Evolutionary conservation across 2,888 invertebrate genomes (phyloP), one percentile per base, ranked within the genome.

Genomic region (Tetropium fuscum): DNA sequence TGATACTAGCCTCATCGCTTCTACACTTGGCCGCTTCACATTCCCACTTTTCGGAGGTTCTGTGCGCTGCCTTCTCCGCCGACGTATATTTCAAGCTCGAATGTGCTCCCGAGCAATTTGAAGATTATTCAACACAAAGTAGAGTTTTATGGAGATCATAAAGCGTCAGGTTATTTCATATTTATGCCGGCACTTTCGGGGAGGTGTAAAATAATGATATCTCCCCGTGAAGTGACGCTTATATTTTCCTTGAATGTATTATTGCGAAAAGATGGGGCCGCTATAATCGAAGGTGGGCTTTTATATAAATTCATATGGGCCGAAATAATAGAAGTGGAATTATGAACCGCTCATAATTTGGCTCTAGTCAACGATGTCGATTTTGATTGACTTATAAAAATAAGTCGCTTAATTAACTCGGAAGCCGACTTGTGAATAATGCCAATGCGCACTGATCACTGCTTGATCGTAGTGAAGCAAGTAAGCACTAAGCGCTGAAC

Each of bases 91-190:
- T 78, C 77, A 78, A 70, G 71, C 74, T 69, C 73, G 70, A 79
- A 78, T 77, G 78, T 78, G 78, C 79, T 77, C 75, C 72, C 71
- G 70, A 78, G 78, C 79, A 80, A 79, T 79, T 80, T 79, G 79
- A 78, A 79, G 79, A 80, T 80, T 80, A 79, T 80, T 79, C 80
- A 80, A 79, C 80, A 79, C 78, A 78, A 78, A 79, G 78, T 79
- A 76, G 78, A 78, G 73, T 79, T 79, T 79, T 79, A 79, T 79
- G 78, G 77, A 63, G 74, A 74, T 74, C 78, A 77, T 78, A 79
- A 79, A 79, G 75, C 77, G 77, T 71, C 78, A 78, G 78, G 78
- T 79, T 79, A 78, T 79, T 75, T 73, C 73, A 78, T 80, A 80
- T 80, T 79, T 80, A 79, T 79, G 76, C 70, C 72, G 70, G 70